These are phyloP conservation scores for Himalopsyche tibetana DNA, from an alignment of 2,888 invertebrate genomes.

Conservation along the genomic window DNA sequence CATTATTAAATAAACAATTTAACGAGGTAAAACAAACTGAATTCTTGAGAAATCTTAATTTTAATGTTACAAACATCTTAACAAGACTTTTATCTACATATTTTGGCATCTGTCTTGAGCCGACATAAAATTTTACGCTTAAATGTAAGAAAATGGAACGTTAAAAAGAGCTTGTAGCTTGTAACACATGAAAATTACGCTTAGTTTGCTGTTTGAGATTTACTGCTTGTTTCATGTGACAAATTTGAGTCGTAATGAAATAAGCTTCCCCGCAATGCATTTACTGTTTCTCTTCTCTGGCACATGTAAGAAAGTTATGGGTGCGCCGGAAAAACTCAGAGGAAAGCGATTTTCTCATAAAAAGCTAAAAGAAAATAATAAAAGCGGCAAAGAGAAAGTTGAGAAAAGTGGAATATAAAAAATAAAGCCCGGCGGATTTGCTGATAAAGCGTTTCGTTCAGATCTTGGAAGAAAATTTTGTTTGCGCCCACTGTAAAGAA, in stretches of 20 bases:
- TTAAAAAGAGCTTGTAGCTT: constrained; percentile 1
- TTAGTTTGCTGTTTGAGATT: constrained; percentile 53
- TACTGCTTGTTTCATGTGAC: constrained; percentile 57
- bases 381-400: constrained; percentile 60
- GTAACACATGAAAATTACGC: constrained; percentile 51
- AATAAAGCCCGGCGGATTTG: constrained; percentile 57
- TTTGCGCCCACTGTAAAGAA: constrained; percentile 44
- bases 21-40: no score
- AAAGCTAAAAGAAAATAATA: constrained; percentile 60
- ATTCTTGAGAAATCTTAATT: background rate
- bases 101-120: constrained; percentile 11
- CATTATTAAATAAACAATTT: no score
- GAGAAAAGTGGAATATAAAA: constrained; percentile 63
- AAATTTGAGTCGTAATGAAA: constrained; percentile 61
- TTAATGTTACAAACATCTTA: background rate
- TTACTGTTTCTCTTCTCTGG: constrained; percentile 29
- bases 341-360: constrained; percentile 61
- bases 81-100: background rate
- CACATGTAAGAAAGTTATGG: constrained; percentile 43
- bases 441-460: constrained; percentile 58
- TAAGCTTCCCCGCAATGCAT: constrained; percentile 49
- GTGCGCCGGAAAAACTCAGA: constrained; percentile 48
- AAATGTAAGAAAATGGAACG: constrained; percentile 5
- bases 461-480: constrained; percentile 43
- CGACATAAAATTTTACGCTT: background rate